These are phyloP conservation scores for Girardinus metallicus DNA, from an alignment of 2,797 vertebrate genomes.

Conservation along the genomic window DNA sequence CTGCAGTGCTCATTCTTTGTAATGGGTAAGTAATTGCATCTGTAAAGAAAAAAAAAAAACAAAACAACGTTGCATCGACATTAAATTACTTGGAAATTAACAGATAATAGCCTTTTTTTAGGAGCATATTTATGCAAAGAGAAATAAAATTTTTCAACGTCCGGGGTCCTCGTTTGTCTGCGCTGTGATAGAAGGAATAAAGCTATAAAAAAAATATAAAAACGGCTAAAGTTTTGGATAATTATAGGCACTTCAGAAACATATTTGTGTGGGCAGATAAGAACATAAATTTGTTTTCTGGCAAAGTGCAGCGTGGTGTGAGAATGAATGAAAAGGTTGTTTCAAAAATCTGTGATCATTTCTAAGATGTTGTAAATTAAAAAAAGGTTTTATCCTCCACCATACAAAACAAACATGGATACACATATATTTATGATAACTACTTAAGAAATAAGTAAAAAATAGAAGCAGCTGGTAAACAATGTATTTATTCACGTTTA, in stretches of 20 bases:
- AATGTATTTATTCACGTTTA: neutral
- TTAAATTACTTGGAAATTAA: constrained; percentile 70
- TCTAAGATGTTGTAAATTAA: constrained; percentile 49
- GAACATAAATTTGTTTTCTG: constrained; percentile 67
- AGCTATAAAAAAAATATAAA: constrained; percentile 70
- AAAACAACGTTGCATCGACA: constrained; percentile 54
- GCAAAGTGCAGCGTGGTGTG: constrained; percentile 61
- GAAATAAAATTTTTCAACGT: constrained; percentile 43
- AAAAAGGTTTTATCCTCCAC: constrained; percentile 24
- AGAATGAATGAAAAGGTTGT: constrained; percentile 56
- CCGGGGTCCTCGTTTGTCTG: constrained; percentile 44
- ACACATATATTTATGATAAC: neutral
- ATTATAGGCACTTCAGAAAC: constrained; percentile 62
- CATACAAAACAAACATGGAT: neutral
- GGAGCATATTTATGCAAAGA: constrained; percentile 60
- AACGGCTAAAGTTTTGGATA: constrained; percentile 65
- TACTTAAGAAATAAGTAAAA: neutral
- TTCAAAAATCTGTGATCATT: constrained; percentile 49
- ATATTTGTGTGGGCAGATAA: constrained; percentile 75
- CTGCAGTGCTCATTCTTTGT: constrained; percentile 39
- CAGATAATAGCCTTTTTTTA: constrained; percentile 67
- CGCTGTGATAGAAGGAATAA: constrained; percentile 53
- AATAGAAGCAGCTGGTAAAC: neutral
- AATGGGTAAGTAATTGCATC: constrained; percentile 66
- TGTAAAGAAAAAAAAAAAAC: constrained; percentile 38